Percentiles rank a stretch among this genome's conserved stretches.
These are phyloP conservation scores for Solen grandis DNA, from an alignment of 1,140 invertebrate genomes.

Conservation along the genomic window DNA sequence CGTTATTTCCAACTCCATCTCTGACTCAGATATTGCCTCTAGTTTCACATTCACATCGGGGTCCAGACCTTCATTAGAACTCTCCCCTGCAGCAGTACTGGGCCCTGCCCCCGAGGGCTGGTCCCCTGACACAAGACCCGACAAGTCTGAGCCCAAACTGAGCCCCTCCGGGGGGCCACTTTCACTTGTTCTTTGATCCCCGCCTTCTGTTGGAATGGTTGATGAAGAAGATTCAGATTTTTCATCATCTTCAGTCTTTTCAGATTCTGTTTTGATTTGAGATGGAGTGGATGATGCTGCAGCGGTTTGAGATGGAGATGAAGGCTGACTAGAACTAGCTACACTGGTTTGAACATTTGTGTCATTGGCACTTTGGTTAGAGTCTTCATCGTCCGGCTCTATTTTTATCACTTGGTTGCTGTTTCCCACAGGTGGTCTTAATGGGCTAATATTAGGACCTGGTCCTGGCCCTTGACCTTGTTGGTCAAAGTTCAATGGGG, in stretches of 20 bases:
- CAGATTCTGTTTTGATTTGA: conserved; percentile 22
- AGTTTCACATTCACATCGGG: not conserved
- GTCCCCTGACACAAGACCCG: conserved; percentile 23
- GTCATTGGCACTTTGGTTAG: conserved; percentile 36
- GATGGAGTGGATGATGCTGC: conserved; percentile 4
- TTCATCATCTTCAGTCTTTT: conserved; percentile 16
- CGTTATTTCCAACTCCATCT: not conserved
- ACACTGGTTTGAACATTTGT: not conserved
- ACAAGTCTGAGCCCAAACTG: conserved; percentile 36
- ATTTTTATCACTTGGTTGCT: conserved; percentile 43
- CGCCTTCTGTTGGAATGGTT: conserved; percentile 11
- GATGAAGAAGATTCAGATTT: conserved; percentile 36
- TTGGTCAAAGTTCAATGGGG: not conserved
- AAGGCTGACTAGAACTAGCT: conserved; percentile 7
- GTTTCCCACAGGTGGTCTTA: not conserved
- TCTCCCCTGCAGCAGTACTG: not conserved
- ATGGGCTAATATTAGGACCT: not conserved
- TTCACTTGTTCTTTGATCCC: not conserved
- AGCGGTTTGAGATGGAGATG: conserved; percentile 46
- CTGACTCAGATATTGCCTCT: not conserved
- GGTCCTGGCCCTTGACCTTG: not conserved
- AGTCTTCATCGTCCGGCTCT: conserved; percentile 28
- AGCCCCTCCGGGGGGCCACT: not conserved
- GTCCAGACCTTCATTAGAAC: not conserved
- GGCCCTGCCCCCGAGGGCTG: not conserved